Evolutionary conservation across 2,888 invertebrate genomes (phyloP), one percentile per base, ranked within the genome.

Genomic region (Tenthredo mesomela): DNA sequence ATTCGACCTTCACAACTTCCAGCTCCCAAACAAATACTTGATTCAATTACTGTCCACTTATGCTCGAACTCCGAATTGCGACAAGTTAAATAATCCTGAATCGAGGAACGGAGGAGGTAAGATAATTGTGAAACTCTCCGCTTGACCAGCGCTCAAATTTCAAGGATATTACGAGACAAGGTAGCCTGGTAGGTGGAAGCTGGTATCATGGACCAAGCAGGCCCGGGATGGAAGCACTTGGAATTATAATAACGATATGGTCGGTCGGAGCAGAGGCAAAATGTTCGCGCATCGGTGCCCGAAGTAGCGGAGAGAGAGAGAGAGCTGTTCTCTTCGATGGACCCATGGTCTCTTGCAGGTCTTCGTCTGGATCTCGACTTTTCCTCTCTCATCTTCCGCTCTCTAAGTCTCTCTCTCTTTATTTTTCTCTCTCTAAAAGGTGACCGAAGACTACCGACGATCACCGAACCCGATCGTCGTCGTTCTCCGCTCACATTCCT

Each of bases 401-500:
- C 18, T 67, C 33, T 33, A 6, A 10, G 25, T 54, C 77, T 78
- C 47, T 15, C 29, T 67, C 47, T 61, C 40, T 25, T 37, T 77
- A n/a, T 58, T 61, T 54, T 25, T 78, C 65, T 75, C 58, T 47
- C 47, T 84, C 65, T 67, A 25, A 25, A n/a, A 40, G 82, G 50
- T 85, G 71, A 65, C 84, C 84, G 84, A 67, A 77, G 78, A 70
- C 67, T 33, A 82, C 82, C 78, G 58, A 50, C 58, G 67, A 54
- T 85, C 40, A 67, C 84, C 84, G 84, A 78, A 67, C 33, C 21
- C 82, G 50, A 82, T 70, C 82, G 82, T 70, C 80, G 54, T 40
- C 70, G 54, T 54, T 43, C 84, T 37, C 70, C 80, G 70, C 70
- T 85, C 82, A 82, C 84, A 85, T 85, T 85, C 84, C 82, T 82